phyloP scores from a whole-genome alignment of 2,113 vertebrate species.

The Andinoacara biseriatus region DNA sequence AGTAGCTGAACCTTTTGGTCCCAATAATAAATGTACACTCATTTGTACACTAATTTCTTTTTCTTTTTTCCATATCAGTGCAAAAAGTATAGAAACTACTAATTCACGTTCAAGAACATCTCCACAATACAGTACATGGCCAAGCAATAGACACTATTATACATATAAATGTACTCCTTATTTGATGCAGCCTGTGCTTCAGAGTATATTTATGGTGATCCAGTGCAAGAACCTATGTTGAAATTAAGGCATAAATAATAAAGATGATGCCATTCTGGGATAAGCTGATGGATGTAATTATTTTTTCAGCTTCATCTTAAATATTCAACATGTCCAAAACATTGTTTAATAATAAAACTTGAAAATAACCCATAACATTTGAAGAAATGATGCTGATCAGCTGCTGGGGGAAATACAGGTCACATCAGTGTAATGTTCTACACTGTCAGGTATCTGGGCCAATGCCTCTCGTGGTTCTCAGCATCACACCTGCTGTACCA shows the following conservation, averaged over 20 bases:
- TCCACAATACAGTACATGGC: slow-evolving; percentile 49
- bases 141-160: slow-evolving; percentile 26
- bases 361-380: not conserved
- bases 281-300: not conserved
- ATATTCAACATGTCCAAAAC: not conserved
- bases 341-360: not conserved
- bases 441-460: slow-evolving; percentile 64
- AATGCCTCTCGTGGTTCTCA: slow-evolving; percentile 31
- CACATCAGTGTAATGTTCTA: slow-evolving; percentile 34
- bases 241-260: slow-evolving; percentile 28
- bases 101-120: slow-evolving; percentile 44
- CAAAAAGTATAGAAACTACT: slow-evolving; percentile 64
- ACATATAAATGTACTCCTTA: slow-evolving; percentile 20
- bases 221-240: slow-evolving; percentile 25
- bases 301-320: not conserved
- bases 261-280: slow-evolving; percentile 10
- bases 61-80: slow-evolving; percentile 60
- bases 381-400: slow-evolving; percentile 11
- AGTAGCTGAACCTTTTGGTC: slow-evolving; percentile 27
- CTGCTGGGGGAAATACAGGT: slow-evolving; percentile 39
- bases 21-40: slow-evolving; percentile 10
- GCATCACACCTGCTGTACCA: slow-evolving; percentile 68
- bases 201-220: slow-evolving; percentile 25
- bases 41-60: slow-evolving; percentile 41
- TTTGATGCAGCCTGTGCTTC: slow-evolving; percentile 38